Base-by-base conservation (phyloP, 2,888 invertebrate species). In the Operophtera brumata region DNA sequence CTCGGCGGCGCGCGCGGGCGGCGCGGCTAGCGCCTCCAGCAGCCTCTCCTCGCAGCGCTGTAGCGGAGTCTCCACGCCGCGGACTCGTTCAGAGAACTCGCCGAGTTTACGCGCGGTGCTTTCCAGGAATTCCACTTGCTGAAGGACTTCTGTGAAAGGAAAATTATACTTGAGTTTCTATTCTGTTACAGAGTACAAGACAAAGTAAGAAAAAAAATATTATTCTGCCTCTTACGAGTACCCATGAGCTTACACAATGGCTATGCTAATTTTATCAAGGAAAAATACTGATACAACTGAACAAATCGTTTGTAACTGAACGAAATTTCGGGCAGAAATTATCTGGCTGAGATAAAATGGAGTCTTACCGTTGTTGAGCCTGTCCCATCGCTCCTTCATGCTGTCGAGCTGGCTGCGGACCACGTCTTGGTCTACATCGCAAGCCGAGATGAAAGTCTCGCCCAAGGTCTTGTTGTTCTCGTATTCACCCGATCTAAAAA, bases 321-420 rank as follows among this genome's bases (percentile, higher is more conserved):
- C 20, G 20, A 20, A 2, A 20, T 3, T 20, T 20, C 20, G 20
- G 4, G 4, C 20, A 20, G 2, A 20, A 3, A 30, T 30, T 9
- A 6, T 8, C 30, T 30, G 9, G 1, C n/a, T n/a, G n/a, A n/a
- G n/a, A 9, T 30, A 30, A 30, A 30, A 6, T 9, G 8, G 9
- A 30, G 30, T 67, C 72, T 44, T 49, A 91, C 94, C 96, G 71
- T 96, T 96, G 82, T 97, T 97, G 7, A 99, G 91, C 70, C 93
- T 93, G 73, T 98, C 97, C 98, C 98, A 98, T 65, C 97, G 91
- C 62, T 94, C 94, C 82, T 96, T 96, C 81, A 97, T 93, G 65
- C 92, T 92, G 64, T 94, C 92, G 4, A 98, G 88, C 73, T 97
- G 95, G 36, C 93, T 93, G 75, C 96, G 94, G 0, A 99, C 96